Conservation (phyloP, 2,797 vertebrate genomes). For the Natrix natrix region DNA sequence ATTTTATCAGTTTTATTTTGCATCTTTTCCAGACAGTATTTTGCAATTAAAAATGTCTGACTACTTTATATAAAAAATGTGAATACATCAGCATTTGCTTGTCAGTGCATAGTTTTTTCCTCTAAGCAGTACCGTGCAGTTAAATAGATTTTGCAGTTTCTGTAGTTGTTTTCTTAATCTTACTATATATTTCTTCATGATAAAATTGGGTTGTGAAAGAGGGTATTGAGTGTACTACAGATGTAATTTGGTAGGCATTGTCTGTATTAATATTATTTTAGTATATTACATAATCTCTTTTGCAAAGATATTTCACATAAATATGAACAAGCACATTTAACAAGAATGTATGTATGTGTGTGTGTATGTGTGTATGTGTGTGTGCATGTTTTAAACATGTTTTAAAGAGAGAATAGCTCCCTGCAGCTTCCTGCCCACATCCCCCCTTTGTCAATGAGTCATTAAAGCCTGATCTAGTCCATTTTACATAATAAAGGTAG, state of each 20-base stretch:
- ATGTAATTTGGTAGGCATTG: neutral
- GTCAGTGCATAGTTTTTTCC: neutral
- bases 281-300: neutral
- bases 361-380: too few relatives aligned
- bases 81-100: constrained; percentile 38
- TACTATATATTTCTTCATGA: neutral
- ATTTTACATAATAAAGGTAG: too few relatives aligned
- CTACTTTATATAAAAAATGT: constrained; percentile 54
- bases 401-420: too few relatives aligned
- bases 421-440: too few relatives aligned
- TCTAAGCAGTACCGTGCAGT: neutral
- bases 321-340: neutral
- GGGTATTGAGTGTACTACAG: neutral
- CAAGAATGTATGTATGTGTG: too few relatives aligned
- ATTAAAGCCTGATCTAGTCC: too few relatives aligned
- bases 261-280: neutral
- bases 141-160: neutral
- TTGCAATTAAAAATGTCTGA: constrained; percentile 79
- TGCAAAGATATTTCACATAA: neutral
- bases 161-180: neutral
- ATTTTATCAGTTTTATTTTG: constrained; percentile 77
- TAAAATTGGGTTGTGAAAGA: neutral
- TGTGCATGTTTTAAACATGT: too few relatives aligned
- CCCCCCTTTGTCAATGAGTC: too few relatives aligned
- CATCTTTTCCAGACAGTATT: constrained; percentile 79